phyloP scores from a whole-genome alignment of 2,113 vertebrate genomes.

The Rhynchomys soricoides region DNA sequence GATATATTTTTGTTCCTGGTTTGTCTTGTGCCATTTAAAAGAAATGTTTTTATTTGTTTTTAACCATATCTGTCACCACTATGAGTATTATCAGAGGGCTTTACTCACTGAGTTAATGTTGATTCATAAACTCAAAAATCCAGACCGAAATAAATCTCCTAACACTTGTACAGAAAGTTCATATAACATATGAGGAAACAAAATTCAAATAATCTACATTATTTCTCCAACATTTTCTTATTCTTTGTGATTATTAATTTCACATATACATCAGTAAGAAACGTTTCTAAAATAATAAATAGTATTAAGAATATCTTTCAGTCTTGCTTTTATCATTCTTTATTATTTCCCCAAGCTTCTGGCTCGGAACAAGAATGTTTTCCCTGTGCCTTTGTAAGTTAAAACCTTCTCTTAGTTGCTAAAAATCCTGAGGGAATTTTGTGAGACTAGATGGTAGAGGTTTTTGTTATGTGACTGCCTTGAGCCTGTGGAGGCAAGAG shows the following conservation, averaged over 20 bases:
- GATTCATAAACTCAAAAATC: neutral
- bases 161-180: neutral
- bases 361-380: neutral
- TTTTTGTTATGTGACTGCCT: neutral
- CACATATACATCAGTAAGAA: neutral
- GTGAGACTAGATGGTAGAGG: neutral
- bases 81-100: neutral
- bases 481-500: neutral
- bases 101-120: neutral
- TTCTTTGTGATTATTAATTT: slow-evolving; percentile 7
- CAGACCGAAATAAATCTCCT: neutral
- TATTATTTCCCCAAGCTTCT: neutral
- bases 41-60: neutral
- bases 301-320: neutral
- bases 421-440: neutral
- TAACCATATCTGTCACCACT: neutral
- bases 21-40: neutral
- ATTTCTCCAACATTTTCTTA: neutral
- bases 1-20: neutral
- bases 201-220: neutral
- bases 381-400: neutral
- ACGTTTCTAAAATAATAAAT: slow-evolving; percentile 5
- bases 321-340: neutral
- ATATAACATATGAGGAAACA: neutral
- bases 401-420: neutral